Evolutionary conservation across 2,113 vertebrate genomes (phyloP).

Genomic region (Marmota flaviventris): DNA sequence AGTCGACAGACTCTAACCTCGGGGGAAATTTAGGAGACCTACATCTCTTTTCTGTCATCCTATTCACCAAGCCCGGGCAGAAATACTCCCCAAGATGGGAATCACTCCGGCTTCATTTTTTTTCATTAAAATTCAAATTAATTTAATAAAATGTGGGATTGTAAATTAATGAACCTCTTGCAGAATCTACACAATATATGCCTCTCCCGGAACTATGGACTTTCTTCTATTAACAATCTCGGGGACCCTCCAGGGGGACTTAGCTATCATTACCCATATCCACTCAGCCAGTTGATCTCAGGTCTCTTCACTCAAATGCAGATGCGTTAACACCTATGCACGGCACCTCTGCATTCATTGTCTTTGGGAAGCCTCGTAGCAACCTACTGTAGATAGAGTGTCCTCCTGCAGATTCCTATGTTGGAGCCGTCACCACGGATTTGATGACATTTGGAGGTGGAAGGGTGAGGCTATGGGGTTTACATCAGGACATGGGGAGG

Average conservation of each 20-base stretch:
- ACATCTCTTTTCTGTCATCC: not conserved
- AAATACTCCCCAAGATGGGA: slow-evolving; percentile 66
- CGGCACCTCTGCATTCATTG: accelerated
- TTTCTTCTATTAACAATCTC: slow-evolving; percentile 75
- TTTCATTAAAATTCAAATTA: slow-evolving; percentile 89
- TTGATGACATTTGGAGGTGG: not conserved
- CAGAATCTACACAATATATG: slow-evolving; percentile 81
- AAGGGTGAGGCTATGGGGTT: not conserved
- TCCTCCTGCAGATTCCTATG: accelerated
- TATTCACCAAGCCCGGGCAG: not conserved
- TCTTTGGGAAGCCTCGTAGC: not conserved
- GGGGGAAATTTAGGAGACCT: slow-evolving; percentile 26
- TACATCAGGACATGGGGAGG: too few relatives aligned
- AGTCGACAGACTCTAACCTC: not conserved
- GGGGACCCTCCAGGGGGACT: slow-evolving; percentile 45
- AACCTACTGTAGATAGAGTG: not conserved
- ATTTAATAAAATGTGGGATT: slow-evolving; percentile 87
- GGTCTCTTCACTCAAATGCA: not conserved
- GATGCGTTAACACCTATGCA: not conserved
- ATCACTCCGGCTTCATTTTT: slow-evolving; percentile 71
- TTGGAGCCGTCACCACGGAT: not conserved
- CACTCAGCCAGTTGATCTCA: not conserved
- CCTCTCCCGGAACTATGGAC: slow-evolving; percentile 70
- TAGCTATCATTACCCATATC: not conserved
- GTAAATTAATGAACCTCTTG: slow-evolving; percentile 86